These are phyloP conservation scores for Cephus cinctus DNA, from an alignment of 1,140 invertebrate genomes.

Conservation along the genomic window DNA sequence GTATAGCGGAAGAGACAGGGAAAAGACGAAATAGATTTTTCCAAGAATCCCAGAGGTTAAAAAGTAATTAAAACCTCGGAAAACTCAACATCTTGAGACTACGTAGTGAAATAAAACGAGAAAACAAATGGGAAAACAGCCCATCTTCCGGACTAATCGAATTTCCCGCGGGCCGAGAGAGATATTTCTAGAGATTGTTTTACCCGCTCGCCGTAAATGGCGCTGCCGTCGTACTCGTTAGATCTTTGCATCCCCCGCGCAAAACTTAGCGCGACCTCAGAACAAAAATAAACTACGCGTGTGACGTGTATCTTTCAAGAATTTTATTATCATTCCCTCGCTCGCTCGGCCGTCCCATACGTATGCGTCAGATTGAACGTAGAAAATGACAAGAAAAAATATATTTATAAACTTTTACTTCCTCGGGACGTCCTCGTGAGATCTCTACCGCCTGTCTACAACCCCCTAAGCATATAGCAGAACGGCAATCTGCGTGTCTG, in stretches of 20 bases:
- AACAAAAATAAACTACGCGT: neutral
- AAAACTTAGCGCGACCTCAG: slow-evolving; percentile 6
- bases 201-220: slow-evolving; percentile 28
- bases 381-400: slow-evolving; percentile 12
- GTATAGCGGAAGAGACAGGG: too few relatives aligned
- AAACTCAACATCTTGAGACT: slow-evolving; percentile 7
- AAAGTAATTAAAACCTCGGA: slow-evolving; percentile 14
- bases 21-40: too few relatives aligned
- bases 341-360: slow-evolving; percentile 1
- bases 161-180: slow-evolving; percentile 42
- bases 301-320: slow-evolving; percentile 7
- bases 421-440: neutral
- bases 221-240: too few relatives aligned
- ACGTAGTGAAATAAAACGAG: slow-evolving; percentile 15
- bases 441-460: too few relatives aligned
- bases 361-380: slow-evolving; percentile 7
- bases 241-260: too few relatives aligned
- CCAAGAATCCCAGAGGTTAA: neutral
- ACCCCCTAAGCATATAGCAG: too few relatives aligned
- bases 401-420: neutral
- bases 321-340: slow-evolving; percentile 10
- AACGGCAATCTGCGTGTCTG: too few relatives aligned
- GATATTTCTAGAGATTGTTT: slow-evolving; percentile 56
- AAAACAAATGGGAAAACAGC: slow-evolving; percentile 44
- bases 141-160: slow-evolving; percentile 54